Evolutionary conservation across 2,888 invertebrate species (phyloP), one percentile per base, ranked within the genome.

Genomic region (Limnephilus rhombicus): DNA sequence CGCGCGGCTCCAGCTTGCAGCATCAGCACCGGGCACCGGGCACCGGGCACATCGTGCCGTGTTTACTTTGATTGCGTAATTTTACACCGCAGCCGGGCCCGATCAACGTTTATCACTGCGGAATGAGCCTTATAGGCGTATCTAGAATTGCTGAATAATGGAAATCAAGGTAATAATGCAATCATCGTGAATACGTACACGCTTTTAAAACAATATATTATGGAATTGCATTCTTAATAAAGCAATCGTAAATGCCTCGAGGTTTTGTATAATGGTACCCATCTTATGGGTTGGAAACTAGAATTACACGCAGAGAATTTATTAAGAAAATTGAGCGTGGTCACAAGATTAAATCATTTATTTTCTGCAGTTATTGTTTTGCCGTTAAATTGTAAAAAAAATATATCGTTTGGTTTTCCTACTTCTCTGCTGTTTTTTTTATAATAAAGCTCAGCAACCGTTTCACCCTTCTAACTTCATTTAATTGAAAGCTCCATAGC

Each of bases 1-100:
- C 87, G 87, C 53, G 87, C 45, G 31, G 11, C 85, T 87, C 49
- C n/a, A 45, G 41, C 49, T 49, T 29, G 45, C 34, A 13, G 87
- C 49, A 45, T 45, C 49, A 53, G 11, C 53, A 53, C 53, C 18
- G 53, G 53, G 49, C 49, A 18, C 53, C 18, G 18, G 53, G 68
- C 24, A 68, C 24, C 12, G 18, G 68, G 68, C 68, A 68, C 24
- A 68, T 68, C 49, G 87, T 87, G 87, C 87, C 49, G 53, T 87
- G 87, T 87, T 87, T 87, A 87, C 87, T 24, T 87, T 87, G 87
- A 87, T 87, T 87, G 49, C 87, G 53, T 87, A 87, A 87, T 87
- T 87, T 53, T 87, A 87, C 87, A 53, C 53, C 31, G 53, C 87
- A 34, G 34, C 29, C 53, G 13, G 68, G 29, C n/a, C 15, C 53